Conservation (phyloP, 2,888 invertebrate genomes). For the Oligia latruncula region DNA sequence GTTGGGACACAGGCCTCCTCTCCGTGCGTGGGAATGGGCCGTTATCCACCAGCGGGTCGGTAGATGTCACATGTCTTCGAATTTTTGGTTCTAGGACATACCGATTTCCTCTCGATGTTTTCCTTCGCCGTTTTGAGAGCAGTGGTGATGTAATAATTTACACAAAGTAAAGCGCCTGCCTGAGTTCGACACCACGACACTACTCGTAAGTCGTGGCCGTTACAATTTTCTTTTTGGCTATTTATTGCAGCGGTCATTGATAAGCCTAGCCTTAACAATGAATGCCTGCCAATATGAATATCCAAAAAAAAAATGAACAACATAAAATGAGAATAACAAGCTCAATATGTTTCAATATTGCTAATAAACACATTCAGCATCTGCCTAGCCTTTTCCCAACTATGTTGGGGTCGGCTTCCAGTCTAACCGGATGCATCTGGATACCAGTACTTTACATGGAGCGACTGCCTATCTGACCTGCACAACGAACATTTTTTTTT, state of each 20-base stretch:
- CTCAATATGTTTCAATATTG: conserved; percentile 10
- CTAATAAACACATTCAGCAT: background rate
- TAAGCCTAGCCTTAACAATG: background rate
- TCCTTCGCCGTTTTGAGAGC: background rate
- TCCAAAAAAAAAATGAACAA: background rate
- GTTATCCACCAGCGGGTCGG: background rate
- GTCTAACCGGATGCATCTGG: no score
- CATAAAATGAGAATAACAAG: background rate
- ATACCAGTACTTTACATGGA: no score
- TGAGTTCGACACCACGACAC: background rate
- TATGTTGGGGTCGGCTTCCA: no score
- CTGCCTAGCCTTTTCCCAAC: no score
- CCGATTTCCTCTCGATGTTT: background rate
- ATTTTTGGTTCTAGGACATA: background rate
- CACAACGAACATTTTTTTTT: no score
- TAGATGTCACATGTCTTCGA: background rate
- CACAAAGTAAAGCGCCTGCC: background rate
- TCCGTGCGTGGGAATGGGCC: background rate
- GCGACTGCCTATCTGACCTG: no score
- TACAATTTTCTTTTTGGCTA: background rate
- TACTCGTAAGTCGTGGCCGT: no score
- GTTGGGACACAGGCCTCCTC: background rate
- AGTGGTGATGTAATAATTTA: background rate
- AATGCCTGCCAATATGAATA: background rate
- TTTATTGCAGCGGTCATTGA: background rate